Base-by-base conservation (phyloP, 1,140 invertebrate genomes). In the Pachypsylla venusta region DNA sequence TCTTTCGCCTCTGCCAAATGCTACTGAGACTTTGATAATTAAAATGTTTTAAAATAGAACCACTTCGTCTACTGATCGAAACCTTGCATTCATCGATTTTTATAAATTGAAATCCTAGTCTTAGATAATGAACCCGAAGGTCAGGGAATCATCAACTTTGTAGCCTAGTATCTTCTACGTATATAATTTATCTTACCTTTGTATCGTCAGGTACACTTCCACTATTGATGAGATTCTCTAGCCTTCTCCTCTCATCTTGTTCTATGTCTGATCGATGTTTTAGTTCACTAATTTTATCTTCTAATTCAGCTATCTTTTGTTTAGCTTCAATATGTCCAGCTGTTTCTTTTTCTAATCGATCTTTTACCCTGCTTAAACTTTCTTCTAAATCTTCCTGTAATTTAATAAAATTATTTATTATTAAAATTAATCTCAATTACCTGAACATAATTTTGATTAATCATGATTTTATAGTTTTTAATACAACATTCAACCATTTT, bases 161-260 rank as follows among this genome's bases (percentile, higher is more conserved):
- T n/a, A n/a, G n/a, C n/a, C n/a, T n/a, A n/a, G n/a, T n/a, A n/a
- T n/a, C n/a, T n/a, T n/a, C n/a, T n/a, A n/a, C n/a, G n/a, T n/a
- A n/a, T n/a, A n/a, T n/a, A n/a, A n/a, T n/a, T n/a, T 39, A 25
- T 54, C 2, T 19, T 64, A 87, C 86, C 76, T 94, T 94, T 1
- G 90, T 86, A 71, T 95, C 91, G 72, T 94, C 90, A 30, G 90
- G 89, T 66, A 95, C 81, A 74, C 85, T 91, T 40, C 88, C 90
- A 65, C 86, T 85, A 56, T 82, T 87, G 16, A 93, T 84, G 55
- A 93, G 75, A 64, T 87, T 81, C 70, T 93, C 89, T 56, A 93
- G 75, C 42, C 89, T 81, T 56, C 81, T 78, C 60, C 88, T 75
- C 69, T 93, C 89, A 19, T 81, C 81, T 64, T 89, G 79, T 70